Base-by-base conservation (phyloP, 2,113 vertebrate species). In the Macquaria ambigua region DNA sequence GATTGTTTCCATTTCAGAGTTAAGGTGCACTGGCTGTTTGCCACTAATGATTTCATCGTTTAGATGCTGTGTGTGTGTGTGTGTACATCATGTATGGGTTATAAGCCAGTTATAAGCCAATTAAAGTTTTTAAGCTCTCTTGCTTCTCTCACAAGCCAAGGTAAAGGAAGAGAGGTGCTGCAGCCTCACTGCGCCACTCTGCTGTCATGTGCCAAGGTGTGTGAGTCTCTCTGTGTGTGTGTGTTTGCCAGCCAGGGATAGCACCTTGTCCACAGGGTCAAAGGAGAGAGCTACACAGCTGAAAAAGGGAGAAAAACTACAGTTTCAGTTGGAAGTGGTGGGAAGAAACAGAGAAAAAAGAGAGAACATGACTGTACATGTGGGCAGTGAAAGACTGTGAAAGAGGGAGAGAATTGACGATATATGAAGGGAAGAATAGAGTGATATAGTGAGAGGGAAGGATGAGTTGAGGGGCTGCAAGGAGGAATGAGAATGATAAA, bases 161-260 rank as follows among this genome's bases (percentile, higher is more conserved):
- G 50, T 74, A 84, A 81, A 25, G 39, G 46, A 71, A 68, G 67
- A 76, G 64, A 85, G 74, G 53, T 59, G 77, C 92, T 93, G 93
- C 93, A 90, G 93, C 81, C 74, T 83, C 87, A 92, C 81, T 93
- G 93, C 91, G 92, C 41, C 92, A 94, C 77, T 92, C 77, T 90
- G 84, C 77, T 87, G 77, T 68, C 64, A 77, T 85, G 81, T 85
- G 85, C 82, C 79, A 83, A 62, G 34, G 25, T 83, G 59, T 73
- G 84, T 52, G 9, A 46, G 58, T 56, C 50, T 31, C 62, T 52
- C n/a, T 52, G 61, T 55, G 63, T 56, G 18, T 64, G 43, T 14
- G 67, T 70, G 39, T 31, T 25, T 63, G 34, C 34, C 34, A 63
- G 18, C 37, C 58, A 39, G 28, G 21, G 46, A 55, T 66, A 55